phyloP scores from a whole-genome alignment of 2,797 vertebrate species.

The Sebastes itinus region DNA sequence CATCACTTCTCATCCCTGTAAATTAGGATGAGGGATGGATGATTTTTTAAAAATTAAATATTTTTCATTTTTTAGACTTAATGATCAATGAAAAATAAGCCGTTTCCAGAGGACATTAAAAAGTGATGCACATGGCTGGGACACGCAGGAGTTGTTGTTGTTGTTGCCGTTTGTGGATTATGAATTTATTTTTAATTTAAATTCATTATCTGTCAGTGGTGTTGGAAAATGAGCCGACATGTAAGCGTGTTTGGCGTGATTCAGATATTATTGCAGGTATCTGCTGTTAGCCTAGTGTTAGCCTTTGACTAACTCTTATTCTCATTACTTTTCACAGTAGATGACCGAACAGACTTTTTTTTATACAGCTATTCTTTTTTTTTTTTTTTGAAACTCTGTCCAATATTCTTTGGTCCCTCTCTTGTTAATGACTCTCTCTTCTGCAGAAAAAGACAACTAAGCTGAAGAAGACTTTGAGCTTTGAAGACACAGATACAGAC shows the following conservation, averaged over 20 bases:
- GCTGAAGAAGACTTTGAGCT: slow-evolving; percentile 88
- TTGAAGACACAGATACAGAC: slow-evolving; percentile 91
- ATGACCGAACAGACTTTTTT: neutral
- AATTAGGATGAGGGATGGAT: neutral
- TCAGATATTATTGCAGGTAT: neutral
- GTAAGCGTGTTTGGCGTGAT: accelerated
- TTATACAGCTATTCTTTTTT: neutral
- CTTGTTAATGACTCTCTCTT: neutral
- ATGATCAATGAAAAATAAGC: neutral
- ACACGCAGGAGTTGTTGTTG: neutral
- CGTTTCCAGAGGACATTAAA: neutral
- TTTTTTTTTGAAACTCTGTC: no score
- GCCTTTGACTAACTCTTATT: neutral
- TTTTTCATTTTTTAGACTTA: neutral
- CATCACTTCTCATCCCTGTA: neutral
- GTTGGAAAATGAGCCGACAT: neutral
- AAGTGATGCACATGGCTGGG: no score
- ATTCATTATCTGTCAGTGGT: accelerated
- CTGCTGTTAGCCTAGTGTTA: neutral
- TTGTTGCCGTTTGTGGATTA: neutral
- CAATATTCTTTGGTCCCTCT: neutral
- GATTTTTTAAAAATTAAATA: no score
- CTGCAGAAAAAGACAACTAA: slow-evolving; percentile 91
- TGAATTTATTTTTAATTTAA: neutral
- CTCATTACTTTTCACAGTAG: neutral